A percentile compares a stretch with the other conserved stretches of the same genome.
These are phyloP conservation scores for Metaphire vulgaris DNA, from an alignment of 1,140 invertebrate species.

Conservation along the genomic window DNA sequence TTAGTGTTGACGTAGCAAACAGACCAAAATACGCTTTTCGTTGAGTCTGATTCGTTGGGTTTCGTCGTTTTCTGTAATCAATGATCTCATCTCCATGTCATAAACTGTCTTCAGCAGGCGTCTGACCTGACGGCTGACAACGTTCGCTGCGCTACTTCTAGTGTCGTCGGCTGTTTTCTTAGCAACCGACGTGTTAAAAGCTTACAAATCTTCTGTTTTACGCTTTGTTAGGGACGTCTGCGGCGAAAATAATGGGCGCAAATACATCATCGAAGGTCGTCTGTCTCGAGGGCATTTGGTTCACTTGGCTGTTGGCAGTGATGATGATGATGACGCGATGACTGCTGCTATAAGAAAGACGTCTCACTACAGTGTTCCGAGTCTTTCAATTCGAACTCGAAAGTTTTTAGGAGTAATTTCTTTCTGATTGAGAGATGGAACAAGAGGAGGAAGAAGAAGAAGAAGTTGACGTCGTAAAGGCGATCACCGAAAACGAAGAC, in stretches of 20 bases:
- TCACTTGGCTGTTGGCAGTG: neutral
- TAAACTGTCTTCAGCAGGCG: neutral
- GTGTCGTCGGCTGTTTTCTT: neutral
- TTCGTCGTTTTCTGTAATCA: too few species aligned
- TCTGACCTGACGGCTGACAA: neutral
- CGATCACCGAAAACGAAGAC: neutral
- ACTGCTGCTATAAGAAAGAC: neutral
- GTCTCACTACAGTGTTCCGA: neutral
- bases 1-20: too few species aligned
- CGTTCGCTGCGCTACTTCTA: neutral
- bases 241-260: neutral
- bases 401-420: neutral
- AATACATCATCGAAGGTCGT: neutral
- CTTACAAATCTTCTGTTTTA: neutral
- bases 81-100: too few species aligned
- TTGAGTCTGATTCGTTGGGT: too few species aligned
- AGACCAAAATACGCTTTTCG: too few species aligned
- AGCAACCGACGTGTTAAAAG: neutral
- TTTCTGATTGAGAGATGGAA: neutral
- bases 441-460: neutral
- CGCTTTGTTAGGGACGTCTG: neutral
- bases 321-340: neutral
- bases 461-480: neutral
- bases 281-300: neutral
- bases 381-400: neutral